phyloP scores from a whole-genome alignment of 1,140 invertebrate species.

The Camponotus vicinus region DNA sequence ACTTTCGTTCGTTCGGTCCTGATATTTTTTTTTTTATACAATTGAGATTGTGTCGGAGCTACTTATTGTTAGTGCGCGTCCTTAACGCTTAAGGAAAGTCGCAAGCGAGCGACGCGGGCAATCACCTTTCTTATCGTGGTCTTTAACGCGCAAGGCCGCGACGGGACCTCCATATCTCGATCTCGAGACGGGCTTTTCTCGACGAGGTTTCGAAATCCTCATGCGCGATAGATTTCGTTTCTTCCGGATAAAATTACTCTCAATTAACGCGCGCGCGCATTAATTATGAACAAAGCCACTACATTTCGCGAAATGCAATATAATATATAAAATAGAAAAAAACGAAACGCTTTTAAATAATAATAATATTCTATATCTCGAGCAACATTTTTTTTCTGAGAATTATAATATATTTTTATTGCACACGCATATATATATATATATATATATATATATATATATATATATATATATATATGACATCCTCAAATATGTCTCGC shows the following conservation, averaged over 20 bases:
- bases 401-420: no score
- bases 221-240: conserved; percentile 64
- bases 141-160: conserved; percentile 68
- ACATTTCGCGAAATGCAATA: no score
- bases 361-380: no score
- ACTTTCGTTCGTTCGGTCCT: background rate
- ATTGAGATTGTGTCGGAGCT: background rate
- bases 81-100: conserved; percentile 66
- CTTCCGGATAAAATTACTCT: background rate
- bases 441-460: no score
- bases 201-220: conserved; percentile 67
- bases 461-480: no score
- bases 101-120: conserved; percentile 44
- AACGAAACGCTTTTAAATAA: no score
- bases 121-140: conserved; percentile 69
- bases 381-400: no score
- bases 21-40: conserved; percentile 3
- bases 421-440: no score
- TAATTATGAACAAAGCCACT: no score
- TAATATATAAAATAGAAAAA: no score
- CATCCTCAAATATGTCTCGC: no score
- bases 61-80: background rate
- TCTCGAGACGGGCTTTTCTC: conserved; percentile 68
- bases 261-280: no score
- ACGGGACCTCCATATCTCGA: conserved; percentile 71